Conservation (phyloP, 2,888 invertebrate genomes). For the Osmoderma eremita region DNA sequence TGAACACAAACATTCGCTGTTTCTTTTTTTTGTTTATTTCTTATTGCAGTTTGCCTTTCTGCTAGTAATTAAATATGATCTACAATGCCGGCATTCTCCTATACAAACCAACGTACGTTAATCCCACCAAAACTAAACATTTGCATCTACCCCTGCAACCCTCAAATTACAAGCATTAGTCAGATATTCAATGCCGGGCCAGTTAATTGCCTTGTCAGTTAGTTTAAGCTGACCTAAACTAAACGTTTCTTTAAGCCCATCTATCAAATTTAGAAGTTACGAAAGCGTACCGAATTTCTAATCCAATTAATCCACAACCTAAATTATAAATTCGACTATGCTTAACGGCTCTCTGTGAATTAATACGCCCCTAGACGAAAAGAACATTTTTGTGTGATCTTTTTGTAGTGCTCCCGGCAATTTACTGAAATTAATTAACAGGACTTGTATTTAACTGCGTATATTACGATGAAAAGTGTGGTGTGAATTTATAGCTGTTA, state of each 20-base stretch:
- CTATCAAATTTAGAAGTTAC: conserved; percentile 42
- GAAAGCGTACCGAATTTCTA: conserved; percentile 42
- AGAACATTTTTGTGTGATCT: conserved; percentile 26
- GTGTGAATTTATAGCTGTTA: conserved; percentile 16
- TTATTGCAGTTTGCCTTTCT: conserved; percentile 9
- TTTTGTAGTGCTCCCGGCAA: conserved; percentile 18
- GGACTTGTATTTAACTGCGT: conserved; percentile 7
- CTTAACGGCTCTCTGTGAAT: conserved; percentile 37
- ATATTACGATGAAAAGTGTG: conserved; percentile 23
- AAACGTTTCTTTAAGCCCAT: conserved; percentile 43
- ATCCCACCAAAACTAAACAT: conserved; percentile 51
- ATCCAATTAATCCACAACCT: conserved; percentile 42
- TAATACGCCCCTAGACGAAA: conserved; percentile 28
- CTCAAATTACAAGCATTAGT: conserved; percentile 52
- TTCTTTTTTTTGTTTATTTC: background rate
- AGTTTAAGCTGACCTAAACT: conserved; percentile 45
- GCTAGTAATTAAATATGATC: conserved; percentile 40
- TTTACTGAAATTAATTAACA: conserved; percentile 35
- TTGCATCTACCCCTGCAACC: conserved; percentile 50
- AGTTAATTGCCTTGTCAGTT: conserved; percentile 48
- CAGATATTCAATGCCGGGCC: conserved; percentile 48
- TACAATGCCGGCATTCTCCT: conserved; percentile 50
- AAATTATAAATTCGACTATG: conserved; percentile 39
- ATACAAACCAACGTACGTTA: conserved; percentile 54
- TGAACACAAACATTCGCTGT: background rate